These are phyloP conservation scores for Sialis fuliginosa DNA, from an alignment of 2,888 invertebrate species.

Conservation along the genomic window DNA sequence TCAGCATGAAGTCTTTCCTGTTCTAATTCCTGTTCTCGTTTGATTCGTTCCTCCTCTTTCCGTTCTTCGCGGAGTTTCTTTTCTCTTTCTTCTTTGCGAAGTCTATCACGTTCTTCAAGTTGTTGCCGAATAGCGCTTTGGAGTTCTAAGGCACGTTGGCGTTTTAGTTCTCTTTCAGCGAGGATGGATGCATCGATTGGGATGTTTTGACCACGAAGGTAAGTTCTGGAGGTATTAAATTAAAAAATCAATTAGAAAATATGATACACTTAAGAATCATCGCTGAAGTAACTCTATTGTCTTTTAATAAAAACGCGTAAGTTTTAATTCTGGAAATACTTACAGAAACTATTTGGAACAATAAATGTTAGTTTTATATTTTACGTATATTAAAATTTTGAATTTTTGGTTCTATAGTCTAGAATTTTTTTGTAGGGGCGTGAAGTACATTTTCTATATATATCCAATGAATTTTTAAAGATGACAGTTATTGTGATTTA, in stretches of 20 bases:
- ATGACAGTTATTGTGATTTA: too few species aligned
- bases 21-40: constrained; percentile 54
- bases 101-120: constrained; percentile 63
- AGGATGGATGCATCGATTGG: constrained; percentile 63
- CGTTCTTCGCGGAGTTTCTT: constrained; percentile 56
- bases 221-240: constrained; percentile 31
- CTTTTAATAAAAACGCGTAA: not conserved
- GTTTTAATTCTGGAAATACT: constrained; percentile 1
- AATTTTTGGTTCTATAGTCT: too few species aligned
- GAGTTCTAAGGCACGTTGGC: constrained; percentile 68
- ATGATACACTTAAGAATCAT: not conserved
- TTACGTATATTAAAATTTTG: too few species aligned
- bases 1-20: constrained; percentile 53
- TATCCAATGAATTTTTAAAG: too few species aligned
- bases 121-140: constrained; percentile 75
- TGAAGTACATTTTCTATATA: too few species aligned
- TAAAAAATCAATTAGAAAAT: not conserved
- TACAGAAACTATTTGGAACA: too few species aligned
- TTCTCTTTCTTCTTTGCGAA: constrained; percentile 59
- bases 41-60: constrained; percentile 61
- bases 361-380: not conserved
- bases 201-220: constrained; percentile 72
- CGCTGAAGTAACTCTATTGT: too few species aligned
- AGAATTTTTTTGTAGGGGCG: too few species aligned
- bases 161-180: constrained; percentile 63